Evolutionary conservation across 2,113 vertebrate genomes (phyloP).

Genomic region (Cranoglanis bouderius): DNA sequence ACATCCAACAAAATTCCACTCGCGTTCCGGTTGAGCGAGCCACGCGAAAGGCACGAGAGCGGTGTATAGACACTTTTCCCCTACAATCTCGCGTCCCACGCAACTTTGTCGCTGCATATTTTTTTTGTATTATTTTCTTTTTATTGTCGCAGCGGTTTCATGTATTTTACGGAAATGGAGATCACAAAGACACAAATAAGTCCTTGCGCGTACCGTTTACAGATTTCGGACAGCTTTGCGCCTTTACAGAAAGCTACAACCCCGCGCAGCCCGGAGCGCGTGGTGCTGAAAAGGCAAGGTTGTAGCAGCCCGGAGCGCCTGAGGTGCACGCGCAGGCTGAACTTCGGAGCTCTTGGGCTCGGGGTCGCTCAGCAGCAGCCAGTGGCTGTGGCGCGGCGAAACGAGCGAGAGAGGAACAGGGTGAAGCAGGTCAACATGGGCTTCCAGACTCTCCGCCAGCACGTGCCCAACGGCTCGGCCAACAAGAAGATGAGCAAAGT

Average conservation of each 20-base stretch:
- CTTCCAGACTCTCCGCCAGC: constrained; percentile 83
- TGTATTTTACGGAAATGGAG: constrained; percentile 52
- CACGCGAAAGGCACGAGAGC: constrained; percentile 56
- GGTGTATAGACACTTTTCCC: neutral
- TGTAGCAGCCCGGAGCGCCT: constrained; percentile 75
- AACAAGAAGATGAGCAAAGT: constrained; percentile 88
- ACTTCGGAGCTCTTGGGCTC: constrained; percentile 63
- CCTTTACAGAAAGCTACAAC: neutral
- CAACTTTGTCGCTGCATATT: neutral
- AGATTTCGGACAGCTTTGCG: constrained; percentile 37
- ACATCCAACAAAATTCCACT: constrained; percentile 17
- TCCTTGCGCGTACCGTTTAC: constrained; percentile 38
- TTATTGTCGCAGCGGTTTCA: neutral
- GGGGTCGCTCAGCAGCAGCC: constrained; percentile 52
- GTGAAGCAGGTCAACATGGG: constrained; percentile 84
- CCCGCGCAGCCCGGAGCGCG: neutral
- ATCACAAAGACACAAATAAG: constrained; percentile 41
- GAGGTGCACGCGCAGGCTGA: constrained; percentile 76
- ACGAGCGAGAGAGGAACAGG: constrained; percentile 84
- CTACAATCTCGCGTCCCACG: neutral
- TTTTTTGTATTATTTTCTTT: neutral
- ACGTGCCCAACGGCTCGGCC: constrained; percentile 81
- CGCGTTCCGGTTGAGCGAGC: constrained; percentile 51
- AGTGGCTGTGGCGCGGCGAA: constrained; percentile 80
- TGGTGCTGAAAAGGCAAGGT: constrained; percentile 59